These are phyloP conservation scores for Alentia gelatinosa DNA, from an alignment of 2,888 invertebrate genomes.

Conservation along the genomic window DNA sequence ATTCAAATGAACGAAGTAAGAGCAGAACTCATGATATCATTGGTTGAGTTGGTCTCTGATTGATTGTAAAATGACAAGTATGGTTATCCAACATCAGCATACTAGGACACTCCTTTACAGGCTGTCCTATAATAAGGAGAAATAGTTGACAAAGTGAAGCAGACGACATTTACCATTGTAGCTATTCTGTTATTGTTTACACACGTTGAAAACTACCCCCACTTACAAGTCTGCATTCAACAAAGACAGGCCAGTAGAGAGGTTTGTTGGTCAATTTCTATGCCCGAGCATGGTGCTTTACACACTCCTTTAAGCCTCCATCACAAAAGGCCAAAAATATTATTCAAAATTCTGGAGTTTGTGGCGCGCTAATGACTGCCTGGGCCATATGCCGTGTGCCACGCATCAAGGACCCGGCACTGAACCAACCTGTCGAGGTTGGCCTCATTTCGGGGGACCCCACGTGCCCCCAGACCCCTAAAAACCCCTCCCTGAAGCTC, in stretches of 20 bases:
- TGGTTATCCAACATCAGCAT: no score
- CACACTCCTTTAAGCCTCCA: neutral
- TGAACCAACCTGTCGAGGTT: neutral
- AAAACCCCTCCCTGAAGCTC: neutral
- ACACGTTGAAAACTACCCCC: no score
- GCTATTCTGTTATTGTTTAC: no score
- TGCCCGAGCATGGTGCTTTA: neutral
- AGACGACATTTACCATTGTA: no score
- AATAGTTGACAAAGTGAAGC: no score
- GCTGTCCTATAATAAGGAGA: no score
- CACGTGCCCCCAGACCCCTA: neutral
- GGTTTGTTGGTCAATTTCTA: neutral
- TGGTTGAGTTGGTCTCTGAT: no score
- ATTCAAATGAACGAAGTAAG: no score
- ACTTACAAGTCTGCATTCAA: neutral
- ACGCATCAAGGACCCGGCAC: neutral
- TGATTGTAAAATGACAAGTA: no score
- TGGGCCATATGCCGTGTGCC: conserved; percentile 44
- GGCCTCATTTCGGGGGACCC: neutral
- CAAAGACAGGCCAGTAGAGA: neutral
- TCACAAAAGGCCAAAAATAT: neutral
- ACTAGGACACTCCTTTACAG: no score
- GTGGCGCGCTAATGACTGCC: neutral
- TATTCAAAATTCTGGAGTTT: conserved; percentile 24
- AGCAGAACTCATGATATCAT: no score